Conservation (phyloP, 2,113 vertebrate genomes). For the Atherinomorus stipes region DNA sequence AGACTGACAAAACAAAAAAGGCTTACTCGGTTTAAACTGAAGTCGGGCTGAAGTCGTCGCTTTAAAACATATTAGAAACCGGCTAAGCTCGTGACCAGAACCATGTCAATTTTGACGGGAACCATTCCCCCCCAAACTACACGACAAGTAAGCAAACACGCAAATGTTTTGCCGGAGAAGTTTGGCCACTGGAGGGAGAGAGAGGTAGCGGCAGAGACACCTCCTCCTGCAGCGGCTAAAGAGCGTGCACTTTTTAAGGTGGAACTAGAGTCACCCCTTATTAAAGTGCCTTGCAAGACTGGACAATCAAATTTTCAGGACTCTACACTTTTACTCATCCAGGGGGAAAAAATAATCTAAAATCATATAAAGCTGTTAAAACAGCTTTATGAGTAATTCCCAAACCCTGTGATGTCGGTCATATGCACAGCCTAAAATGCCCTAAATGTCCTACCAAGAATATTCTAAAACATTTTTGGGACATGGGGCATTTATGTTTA, state of each 20-base stretch:
- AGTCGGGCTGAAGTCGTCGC: neutral
- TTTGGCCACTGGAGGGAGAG: conserved; percentile 39
- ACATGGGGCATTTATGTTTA: neutral
- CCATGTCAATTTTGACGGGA: neutral
- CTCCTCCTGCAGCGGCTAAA: neutral
- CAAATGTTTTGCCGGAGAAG: neutral
- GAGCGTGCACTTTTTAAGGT: conserved; percentile 64
- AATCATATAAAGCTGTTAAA: too few relatives aligned
- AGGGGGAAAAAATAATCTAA: too few relatives aligned
- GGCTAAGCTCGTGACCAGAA: neutral
- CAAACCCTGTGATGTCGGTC: too few relatives aligned
- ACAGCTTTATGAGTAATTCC: too few relatives aligned
- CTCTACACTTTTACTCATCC: too few relatives aligned
- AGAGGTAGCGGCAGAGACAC: conserved; percentile 16
- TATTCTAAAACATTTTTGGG: neutral
- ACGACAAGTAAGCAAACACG: neutral
- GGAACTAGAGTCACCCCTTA: conserved; percentile 33
- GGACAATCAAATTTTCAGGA: too few relatives aligned
- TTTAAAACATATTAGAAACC: neutral
- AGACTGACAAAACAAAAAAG: neutral
- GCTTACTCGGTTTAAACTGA: conserved; percentile 37
- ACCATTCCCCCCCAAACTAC: conserved; percentile 22
- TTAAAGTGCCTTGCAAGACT: neutral
- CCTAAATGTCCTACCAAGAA: neutral
- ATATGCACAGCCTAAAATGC: too few relatives aligned